Base-by-base conservation (phyloP, 2,797 vertebrate species). In the Enteromius afrohamiltoni region DNA sequence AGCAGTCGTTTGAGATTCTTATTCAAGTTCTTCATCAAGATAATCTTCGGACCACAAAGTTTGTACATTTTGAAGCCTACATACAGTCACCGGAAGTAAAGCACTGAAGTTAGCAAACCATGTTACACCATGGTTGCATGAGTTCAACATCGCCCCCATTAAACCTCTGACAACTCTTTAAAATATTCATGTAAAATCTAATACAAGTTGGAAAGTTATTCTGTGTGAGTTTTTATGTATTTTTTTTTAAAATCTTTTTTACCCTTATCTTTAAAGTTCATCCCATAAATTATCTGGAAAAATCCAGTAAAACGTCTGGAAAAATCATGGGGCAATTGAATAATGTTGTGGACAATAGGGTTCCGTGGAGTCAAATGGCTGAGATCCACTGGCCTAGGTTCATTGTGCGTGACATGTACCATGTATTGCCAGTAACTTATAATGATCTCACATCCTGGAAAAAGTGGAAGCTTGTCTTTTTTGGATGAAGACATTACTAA, bases 401-500 rank as follows among this genome's bases (percentile, higher is more conserved):
- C 14, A 42, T 11, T 5, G 14, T 77, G 53, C n/a, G 13, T 60
- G 74, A 76, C 34, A 60, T 26, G 37, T 76, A 42, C 34, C 74
- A 58, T 60, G 21, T 60, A 60, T 37, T 77, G 53, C n/a, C 70
- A 74, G 68, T 73, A 49, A 65, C 42, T 82, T 64, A 29, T 69
- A 60, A 53, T 70, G 70, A 58, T 29, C 75, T 85, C 55, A 76
- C 62, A 70, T 85, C 70, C 58, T 74, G 69, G 58, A 82, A 82
- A 82, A 74, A 74, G 40, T 49, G 69, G 79, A 80, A 34, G 55
- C 69, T 65, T 73, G 79, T 73, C 55, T 49, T 45, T 74, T 74
- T 81, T 49, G 40, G 21, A 64, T 34, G 40, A 81, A 68, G 29
- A 74, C 58, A 14, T 74, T 82, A 21, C 45, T 40, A 51, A 2